Base-by-base conservation (phyloP, 35 echinoderm and acorn worm species). In the Heliocidaris erythrogramma region DNA sequence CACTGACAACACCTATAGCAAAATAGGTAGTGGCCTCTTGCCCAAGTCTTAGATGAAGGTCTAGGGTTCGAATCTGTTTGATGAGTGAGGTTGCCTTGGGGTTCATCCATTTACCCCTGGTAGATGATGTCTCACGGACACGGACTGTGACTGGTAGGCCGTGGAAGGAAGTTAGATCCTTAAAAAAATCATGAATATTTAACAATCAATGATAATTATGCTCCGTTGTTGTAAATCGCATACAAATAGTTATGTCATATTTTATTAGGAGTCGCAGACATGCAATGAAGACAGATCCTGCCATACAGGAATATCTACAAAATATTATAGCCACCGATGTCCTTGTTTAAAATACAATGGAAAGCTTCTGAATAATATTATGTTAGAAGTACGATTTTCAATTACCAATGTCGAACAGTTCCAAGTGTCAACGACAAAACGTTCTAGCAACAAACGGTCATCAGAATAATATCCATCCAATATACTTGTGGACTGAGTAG, bases 1-100 rank as follows among this genome's bases (percentile, higher is more conserved):
- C 87, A 32, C 5, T n/a, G 0, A 89, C 29, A 30, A 89, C 29
- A 24, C 87, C 87, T 9, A 89, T 48, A n/a, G 47, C 87, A 18
- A 89, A 89, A 48, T 47, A 89, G 3, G 87, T 32, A 48, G 87
- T 89, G 7, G 47, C 87, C 87, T 89, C 87, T 16, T 48, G 87
- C 12, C 17, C 30, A 48, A 89, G 32, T 13, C 29, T 32, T 0
- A 89, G 31, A 27, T 89, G 87, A 32, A 89, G 87, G 87, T 89
- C 87, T 18, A 89, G 87, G 87, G 87, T 89, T 35, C 87, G 87
- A 89, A 89, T 89, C 87, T 42, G 87, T 48, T 89, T 89, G 17
- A 89, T 89, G 5, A 47, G 4, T 24, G 87, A 89, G 3, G 47
- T 47, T 0, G 47, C 47, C 31, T 48, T 89, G 14, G 87, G 12